Conservation (phyloP, 1,140 invertebrate genomes). For the Musca vetustissima region DNA sequence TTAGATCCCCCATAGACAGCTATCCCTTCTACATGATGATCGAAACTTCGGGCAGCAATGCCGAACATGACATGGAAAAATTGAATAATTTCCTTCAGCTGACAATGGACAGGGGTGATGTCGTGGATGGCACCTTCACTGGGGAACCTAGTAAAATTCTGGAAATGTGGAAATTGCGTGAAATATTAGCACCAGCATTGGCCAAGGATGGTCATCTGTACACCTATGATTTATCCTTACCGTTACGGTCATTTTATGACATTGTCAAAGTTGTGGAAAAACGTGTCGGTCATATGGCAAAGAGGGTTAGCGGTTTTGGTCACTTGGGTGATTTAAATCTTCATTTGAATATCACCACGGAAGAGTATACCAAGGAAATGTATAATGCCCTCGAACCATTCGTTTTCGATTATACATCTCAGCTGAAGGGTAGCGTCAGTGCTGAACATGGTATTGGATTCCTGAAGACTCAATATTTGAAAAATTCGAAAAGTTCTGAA, state of each 20-base stretch:
- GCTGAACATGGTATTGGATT: constrained; percentile 94
- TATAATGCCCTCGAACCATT: background rate
- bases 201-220: constrained; percentile 82
- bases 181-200: constrained; percentile 77
- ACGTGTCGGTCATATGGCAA: constrained; percentile 61
- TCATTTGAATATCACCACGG: constrained; percentile 81
- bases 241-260: constrained; percentile 76
- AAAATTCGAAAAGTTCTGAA: constrained; percentile 73
- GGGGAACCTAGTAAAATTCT: constrained; percentile 74
- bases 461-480: constrained; percentile 80
- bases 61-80: constrained; percentile 81
- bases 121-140: constrained; percentile 79
- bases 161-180: constrained; percentile 79
- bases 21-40: constrained; percentile 85
- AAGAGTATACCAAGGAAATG: constrained; percentile 71
- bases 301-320: constrained; percentile 79
- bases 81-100: constrained; percentile 72
- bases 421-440: constrained; percentile 81
- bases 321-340: constrained; percentile 91
- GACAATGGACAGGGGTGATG: constrained; percentile 66
- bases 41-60: constrained; percentile 82
- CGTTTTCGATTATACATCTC: constrained; percentile 62
- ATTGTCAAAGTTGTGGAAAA: constrained; percentile 72
- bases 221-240: constrained; percentile 92
- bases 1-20: constrained; percentile 60